phyloP scores from a whole-genome alignment of 1,140 invertebrate genomes.

The Radopholus similis region DNA sequence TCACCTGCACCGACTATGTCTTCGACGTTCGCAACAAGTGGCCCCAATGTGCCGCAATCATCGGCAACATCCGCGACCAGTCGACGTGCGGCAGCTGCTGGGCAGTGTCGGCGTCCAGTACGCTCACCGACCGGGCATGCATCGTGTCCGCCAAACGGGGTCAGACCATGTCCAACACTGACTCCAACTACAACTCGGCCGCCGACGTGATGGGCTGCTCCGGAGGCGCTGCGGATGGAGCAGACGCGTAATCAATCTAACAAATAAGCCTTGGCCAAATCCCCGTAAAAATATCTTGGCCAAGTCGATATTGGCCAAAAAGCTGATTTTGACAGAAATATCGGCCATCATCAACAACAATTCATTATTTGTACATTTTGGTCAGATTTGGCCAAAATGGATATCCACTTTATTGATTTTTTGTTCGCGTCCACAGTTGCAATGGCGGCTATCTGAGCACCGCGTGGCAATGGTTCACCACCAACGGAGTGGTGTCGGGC shows the following conservation, averaged over 20 bases:
- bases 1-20: neutral
- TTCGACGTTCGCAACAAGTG: constrained; percentile 1
- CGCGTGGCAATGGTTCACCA: neutral
- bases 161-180: neutral
- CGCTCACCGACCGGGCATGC: neutral
- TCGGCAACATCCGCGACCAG: neutral
- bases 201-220: neutral
- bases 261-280: neutral
- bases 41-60: neutral
- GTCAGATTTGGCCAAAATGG: too few species aligned
- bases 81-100: too few species aligned
- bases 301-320: neutral
- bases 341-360: too few species aligned
- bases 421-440: too few species aligned
- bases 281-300: too few species aligned
- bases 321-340: too few species aligned
- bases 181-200: neutral
- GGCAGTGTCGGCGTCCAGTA: neutral
- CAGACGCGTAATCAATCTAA: neutral
- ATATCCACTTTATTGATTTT: too few species aligned
- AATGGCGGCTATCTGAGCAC: neutral
- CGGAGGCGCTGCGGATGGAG: neutral
- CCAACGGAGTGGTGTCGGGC: neutral
- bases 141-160: neutral
- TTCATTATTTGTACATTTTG: too few species aligned